Evolutionary conservation across 2,113 vertebrate genomes (phyloP).

Genomic region (Mirza zaza): DNA sequence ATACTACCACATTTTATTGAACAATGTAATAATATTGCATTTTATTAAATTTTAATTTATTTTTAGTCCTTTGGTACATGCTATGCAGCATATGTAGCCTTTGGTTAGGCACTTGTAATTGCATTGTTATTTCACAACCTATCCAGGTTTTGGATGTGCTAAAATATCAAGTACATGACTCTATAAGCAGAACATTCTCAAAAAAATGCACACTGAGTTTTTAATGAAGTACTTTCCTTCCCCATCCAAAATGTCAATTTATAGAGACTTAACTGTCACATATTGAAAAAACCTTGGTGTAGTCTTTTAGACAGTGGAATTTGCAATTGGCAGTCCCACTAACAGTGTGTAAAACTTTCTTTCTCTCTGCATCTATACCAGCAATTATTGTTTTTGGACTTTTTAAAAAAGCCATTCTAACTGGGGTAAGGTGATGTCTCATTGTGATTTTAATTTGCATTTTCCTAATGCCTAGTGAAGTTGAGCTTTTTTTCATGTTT

Average conservation of each 20-base stretch:
- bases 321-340: not conserved
- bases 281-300: not conserved
- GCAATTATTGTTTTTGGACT: too few relatives aligned
- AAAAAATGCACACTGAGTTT: not conserved
- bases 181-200: not conserved
- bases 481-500: too few relatives aligned
- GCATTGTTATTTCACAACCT: not conserved
- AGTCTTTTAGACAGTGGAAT: not conserved
- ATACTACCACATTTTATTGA: not conserved
- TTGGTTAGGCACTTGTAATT: not conserved
- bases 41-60: slow-evolving; percentile 25
- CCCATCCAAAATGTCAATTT: not conserved
- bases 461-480: too few relatives aligned
- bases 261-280: not conserved
- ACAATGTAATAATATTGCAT: not conserved
- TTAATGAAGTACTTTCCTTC: not conserved
- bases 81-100: not conserved
- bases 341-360: too few relatives aligned
- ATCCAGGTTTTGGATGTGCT: not conserved
- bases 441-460: too few relatives aligned
- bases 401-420: too few relatives aligned
- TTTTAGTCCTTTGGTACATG: not conserved
- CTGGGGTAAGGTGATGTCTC: too few relatives aligned
- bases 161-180: not conserved
- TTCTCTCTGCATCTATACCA: too few relatives aligned